Conservation (phyloP, 23 tunicate species). For the Trididemnum miniatum region DNA sequence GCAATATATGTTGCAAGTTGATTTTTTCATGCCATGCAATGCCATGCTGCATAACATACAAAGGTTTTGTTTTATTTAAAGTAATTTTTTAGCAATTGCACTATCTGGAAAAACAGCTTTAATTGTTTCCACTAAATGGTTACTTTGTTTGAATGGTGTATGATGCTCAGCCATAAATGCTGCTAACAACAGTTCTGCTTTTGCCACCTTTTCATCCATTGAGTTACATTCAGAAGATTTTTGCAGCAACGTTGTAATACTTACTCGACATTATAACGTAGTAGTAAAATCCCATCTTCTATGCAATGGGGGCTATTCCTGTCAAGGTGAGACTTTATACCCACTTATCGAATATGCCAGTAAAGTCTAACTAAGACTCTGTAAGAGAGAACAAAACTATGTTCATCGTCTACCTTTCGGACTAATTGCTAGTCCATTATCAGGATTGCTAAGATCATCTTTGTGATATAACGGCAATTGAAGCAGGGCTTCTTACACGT, state of each 20-base stretch:
- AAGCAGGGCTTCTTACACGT: too few species aligned
- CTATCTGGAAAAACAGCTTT: constrained; percentile 30
- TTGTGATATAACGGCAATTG: too few species aligned
- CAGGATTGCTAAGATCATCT: too few species aligned
- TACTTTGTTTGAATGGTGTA: constrained; percentile 12
- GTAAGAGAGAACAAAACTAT: too few species aligned
- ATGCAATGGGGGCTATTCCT: too few species aligned
- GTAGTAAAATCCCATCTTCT: too few species aligned
- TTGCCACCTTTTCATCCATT: constrained; percentile 15
- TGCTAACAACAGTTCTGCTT: constrained; percentile 13
- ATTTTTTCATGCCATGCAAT: constrained; percentile 19
- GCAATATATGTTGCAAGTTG: constrained; percentile 3
- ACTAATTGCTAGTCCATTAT: too few species aligned
- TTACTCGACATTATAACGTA: too few species aligned
- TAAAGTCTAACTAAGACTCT: too few species aligned
- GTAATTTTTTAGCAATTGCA: constrained; percentile 7
- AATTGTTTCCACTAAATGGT: neutral
- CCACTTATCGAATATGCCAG: too few species aligned
- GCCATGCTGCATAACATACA: constrained; percentile 17
- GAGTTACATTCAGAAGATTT: neutral
- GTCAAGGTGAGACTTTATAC: too few species aligned
- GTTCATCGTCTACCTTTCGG: too few species aligned
- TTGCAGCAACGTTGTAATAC: constrained; percentile 4
- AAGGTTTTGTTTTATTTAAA: constrained; percentile 3
- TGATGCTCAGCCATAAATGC: constrained; percentile 29